These are phyloP conservation scores for Drosophila subquinaria DNA, from an alignment of 2,888 invertebrate species.

Conservation along the genomic window DNA sequence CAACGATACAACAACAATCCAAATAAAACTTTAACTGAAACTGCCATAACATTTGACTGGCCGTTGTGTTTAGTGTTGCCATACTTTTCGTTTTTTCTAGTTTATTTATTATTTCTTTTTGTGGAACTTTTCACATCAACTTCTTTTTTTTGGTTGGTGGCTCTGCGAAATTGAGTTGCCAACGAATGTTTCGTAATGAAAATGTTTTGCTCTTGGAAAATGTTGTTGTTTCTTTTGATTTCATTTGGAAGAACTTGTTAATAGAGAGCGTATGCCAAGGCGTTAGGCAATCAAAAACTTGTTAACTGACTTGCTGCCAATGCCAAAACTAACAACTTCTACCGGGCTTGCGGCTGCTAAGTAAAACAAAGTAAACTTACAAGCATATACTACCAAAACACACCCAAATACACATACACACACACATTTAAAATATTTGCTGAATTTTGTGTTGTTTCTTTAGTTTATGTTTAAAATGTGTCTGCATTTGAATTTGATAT, in stretches of 20 bases:
- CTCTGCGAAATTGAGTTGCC: conserved; percentile 52
- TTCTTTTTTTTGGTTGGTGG: conserved; percentile 56
- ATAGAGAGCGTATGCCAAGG: conserved; percentile 53
- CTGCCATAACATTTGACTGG: conserved; percentile 72
- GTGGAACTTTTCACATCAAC: conserved; percentile 74
- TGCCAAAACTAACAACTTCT: conserved; percentile 52
- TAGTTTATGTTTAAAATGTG: conserved; percentile 44
- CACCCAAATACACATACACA: conserved; percentile 1
- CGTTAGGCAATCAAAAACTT: conserved; percentile 62
- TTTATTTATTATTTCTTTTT: conserved; percentile 25
- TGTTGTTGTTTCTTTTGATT: conserved; percentile 51
- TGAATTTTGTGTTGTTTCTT: conserved; percentile 40
- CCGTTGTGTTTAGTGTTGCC: conserved; percentile 44
- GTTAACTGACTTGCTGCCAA: conserved; percentile 64
- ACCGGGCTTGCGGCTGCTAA: conserved; percentile 67
- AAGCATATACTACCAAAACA: conserved; percentile 15
- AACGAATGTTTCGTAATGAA: conserved; percentile 75
- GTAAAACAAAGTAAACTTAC: conserved; percentile 29
- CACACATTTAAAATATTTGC: conserved; percentile 14
- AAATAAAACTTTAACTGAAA: conserved; percentile 53
- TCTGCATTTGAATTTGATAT: conserved; percentile 39
- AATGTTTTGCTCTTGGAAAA: conserved; percentile 59
- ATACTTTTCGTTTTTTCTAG: conserved; percentile 33
- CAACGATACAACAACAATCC: conserved; percentile 39
- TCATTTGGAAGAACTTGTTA: conserved; percentile 52